Evolutionary conservation across 1,140 invertebrate genomes (phyloP), one percentile per base, ranked within the genome.

Genomic region (Oscheius sp.): DNA sequence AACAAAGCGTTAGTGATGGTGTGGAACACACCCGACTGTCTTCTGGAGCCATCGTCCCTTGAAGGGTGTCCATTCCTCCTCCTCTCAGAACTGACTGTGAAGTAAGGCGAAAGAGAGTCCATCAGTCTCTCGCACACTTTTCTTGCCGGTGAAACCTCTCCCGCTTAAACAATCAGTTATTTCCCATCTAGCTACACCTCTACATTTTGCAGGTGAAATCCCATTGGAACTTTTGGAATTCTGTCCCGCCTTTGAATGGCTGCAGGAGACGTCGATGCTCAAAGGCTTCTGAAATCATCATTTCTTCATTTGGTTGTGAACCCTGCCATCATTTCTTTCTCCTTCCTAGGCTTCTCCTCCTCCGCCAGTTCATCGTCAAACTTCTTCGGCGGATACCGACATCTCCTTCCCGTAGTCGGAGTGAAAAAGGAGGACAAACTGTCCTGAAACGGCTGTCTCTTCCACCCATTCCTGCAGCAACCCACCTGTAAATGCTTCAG

Each of bases 41-140:
- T n/a, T n/a, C n/a, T n/a, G 49, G 28, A 55, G 7, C 23, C 23
- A 4, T 55, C 49, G 7, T 7, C 7, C 23, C 23, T 7, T 4
- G 49, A 55, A 15, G 49, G 23, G 7, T 26, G 7, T 23, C 49
- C 15, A 26, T 55, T 15, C 4, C 15, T 63, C 1, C 61, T 63
- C 61, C 35, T 63, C 61, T 63, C 61, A 10, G 61, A 63, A 7
- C 28, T 63, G 61, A 32, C 61, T 13, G 28, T 63, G 31, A 63
- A 63, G 31, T 63, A 63, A 10, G 61, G 61, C 15, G 61, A 63
- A 26, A 63, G 61, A 15, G 61, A 63, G 61, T 63, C 61, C 32
- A 63, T 38, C 61, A 63, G 31, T 10, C 26, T 29, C 61, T 63
- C 61, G 23, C 49, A 55, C 7, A 23, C 23, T 23, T 26, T 55